phyloP scores from a whole-genome alignment of 2,113 vertebrate species.

The Neolamprologus tretocephalus region DNA sequence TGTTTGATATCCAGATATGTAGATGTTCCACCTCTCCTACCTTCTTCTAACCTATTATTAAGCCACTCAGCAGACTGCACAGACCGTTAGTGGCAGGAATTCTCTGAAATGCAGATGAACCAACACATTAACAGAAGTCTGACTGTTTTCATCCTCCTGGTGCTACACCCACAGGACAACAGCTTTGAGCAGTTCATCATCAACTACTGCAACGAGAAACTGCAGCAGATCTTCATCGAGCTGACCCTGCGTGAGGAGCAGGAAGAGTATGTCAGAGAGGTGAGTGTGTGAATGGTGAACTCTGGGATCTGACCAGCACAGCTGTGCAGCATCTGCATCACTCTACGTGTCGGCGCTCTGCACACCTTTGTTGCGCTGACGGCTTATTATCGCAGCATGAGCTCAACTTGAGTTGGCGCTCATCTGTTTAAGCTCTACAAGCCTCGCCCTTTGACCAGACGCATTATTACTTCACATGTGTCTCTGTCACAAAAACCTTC shows the following conservation, averaged over 20 bases:
- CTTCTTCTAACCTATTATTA: neutral
- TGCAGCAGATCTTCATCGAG: slow-evolving; percentile 99
- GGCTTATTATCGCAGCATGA: neutral
- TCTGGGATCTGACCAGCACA: neutral
- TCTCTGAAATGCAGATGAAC: neutral
- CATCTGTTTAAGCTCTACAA: neutral
- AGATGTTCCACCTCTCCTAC: neutral
- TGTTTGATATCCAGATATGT: neutral
- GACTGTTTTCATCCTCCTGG: neutral
- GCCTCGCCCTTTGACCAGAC: neutral
- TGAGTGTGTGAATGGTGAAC: slow-evolving; percentile 23
- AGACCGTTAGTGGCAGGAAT: neutral
- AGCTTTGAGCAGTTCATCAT: slow-evolving; percentile 99
- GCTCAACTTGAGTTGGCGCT: neutral
- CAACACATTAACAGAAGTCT: neutral
- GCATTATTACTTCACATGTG: neutral
- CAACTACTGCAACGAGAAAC: slow-evolving; percentile 98
- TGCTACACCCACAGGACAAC: slow-evolving; percentile 79
- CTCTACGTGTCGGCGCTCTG: neutral
- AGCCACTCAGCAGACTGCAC: neutral
- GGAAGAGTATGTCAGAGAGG: slow-evolving; percentile 95
- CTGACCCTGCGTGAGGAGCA: slow-evolving; percentile 95
- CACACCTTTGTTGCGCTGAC: neutral
- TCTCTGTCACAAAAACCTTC: neutral
- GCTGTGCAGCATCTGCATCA: neutral